Conservation (phyloP, 2,797 vertebrate species). For the Phoeniculus purpureus region DNA sequence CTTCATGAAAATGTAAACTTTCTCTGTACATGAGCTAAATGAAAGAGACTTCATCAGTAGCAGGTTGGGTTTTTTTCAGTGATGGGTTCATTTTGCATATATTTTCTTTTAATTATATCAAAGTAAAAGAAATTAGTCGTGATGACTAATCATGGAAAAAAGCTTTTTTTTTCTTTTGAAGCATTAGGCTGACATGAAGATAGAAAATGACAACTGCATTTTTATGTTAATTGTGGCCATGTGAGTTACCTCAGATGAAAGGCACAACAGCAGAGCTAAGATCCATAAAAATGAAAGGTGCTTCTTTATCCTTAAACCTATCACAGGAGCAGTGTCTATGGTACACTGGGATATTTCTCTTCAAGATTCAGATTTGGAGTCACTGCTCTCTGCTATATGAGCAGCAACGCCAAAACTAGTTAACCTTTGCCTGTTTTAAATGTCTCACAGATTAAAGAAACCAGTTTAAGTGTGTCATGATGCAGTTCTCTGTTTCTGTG, state of each 20-base stretch:
- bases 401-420: not conserved
- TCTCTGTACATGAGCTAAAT: not conserved
- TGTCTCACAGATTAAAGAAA: not conserved
- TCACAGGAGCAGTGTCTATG: not conserved
- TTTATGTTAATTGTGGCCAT: constrained; percentile 36
- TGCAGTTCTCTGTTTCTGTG: not conserved
- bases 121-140: constrained; percentile 30
- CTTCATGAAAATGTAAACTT: not conserved
- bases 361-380: not conserved
- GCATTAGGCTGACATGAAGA: not conserved
- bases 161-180: constrained; percentile 2
- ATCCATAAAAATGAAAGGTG: not conserved
- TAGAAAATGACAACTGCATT: not conserved
- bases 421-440: not conserved
- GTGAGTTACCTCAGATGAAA: constrained; percentile 11
- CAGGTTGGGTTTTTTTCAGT: not conserved
- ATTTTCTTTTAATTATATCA: constrained; percentile 43
- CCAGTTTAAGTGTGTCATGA: not conserved
- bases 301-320: not conserved
- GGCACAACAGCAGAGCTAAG: constrained; percentile 12
- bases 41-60: not conserved
- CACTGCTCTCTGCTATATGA: not conserved
- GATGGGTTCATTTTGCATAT: constrained; percentile 2
- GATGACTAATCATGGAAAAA: constrained; percentile 41
- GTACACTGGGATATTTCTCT: not conserved